A percentile compares a stretch with the other conserved stretches of the same genome.
phyloP scores from a whole-genome alignment of 2,113 vertebrate species.

The Amphiprion ocellaris region DNA sequence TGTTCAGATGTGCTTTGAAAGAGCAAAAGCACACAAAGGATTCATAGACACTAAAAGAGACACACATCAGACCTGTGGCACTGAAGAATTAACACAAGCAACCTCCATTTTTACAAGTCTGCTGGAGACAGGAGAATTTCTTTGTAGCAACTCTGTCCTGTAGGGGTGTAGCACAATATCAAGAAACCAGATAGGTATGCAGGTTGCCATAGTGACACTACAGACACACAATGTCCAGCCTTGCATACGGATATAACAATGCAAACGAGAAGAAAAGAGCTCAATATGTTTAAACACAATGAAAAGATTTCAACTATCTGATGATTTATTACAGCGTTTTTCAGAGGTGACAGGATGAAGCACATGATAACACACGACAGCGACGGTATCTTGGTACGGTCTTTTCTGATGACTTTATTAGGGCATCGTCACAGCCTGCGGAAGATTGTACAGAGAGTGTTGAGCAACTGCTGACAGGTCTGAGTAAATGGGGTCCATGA shows the following conservation, averaged over 20 bases:
- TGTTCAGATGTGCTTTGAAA: neutral
- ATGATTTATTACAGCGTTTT: neutral
- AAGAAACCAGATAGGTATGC: conserved; percentile 14
- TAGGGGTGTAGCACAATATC: neutral
- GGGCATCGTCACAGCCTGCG: neutral
- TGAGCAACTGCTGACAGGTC: conserved; percentile 28
- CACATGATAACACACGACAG: no score
- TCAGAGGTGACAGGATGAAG: no score
- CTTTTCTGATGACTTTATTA: no score
- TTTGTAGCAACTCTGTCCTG: conserved; percentile 12
- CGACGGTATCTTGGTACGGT: no score
- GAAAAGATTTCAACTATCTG: neutral
- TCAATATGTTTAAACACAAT: conserved; percentile 4
- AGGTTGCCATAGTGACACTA: conserved; percentile 42
- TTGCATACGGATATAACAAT: conserved; percentile 9
- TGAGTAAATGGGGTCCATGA: neutral
- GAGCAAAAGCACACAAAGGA: neutral
- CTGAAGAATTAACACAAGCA: neutral
- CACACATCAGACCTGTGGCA: neutral
- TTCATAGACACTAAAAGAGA: no score
- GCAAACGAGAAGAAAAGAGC: neutral
- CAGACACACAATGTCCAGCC: conserved; percentile 13
- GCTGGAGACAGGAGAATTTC: neutral
- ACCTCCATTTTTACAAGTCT: neutral
- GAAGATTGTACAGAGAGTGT: neutral